phyloP scores from a whole-genome alignment of 1,140 invertebrate species.

The Pemphigus obesinymphae region DNA sequence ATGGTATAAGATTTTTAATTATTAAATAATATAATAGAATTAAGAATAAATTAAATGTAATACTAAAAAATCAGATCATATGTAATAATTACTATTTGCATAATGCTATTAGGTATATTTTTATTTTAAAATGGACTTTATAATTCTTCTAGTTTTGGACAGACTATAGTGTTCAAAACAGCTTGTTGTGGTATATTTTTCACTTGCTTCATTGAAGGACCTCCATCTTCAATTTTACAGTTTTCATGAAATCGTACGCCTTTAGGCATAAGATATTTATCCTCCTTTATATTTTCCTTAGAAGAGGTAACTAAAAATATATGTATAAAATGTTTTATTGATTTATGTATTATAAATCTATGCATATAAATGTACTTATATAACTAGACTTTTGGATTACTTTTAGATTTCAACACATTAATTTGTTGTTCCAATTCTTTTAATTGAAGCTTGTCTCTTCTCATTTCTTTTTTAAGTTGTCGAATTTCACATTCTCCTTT shows the following conservation, averaged over 20 bases:
- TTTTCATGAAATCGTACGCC: slow-evolving; percentile 7
- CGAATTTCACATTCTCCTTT: slow-evolving; percentile 38
- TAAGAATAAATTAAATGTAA: too few species aligned
- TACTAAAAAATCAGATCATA: too few species aligned
- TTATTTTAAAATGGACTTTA: neutral
- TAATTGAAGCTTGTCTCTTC: slow-evolving; percentile 19
- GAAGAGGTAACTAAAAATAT: neutral
- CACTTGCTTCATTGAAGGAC: neutral
- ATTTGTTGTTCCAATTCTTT: slow-evolving; percentile 34
- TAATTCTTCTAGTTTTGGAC: slow-evolving; percentile 26
- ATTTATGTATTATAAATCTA: neutral
- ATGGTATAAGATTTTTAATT: too few species aligned
- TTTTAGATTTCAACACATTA: slow-evolving; percentile 2
- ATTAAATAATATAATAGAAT: too few species aligned
- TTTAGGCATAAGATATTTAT: neutral
- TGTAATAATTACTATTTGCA: too few species aligned
- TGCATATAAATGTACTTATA: neutral
- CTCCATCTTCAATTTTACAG: neutral
- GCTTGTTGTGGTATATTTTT: slow-evolving; percentile 13
- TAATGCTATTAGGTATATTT: neutral
- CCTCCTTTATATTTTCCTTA: slow-evolving; percentile 9
- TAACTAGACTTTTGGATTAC: neutral
- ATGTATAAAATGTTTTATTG: neutral
- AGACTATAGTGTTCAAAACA: slow-evolving; percentile 18
- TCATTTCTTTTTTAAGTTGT: slow-evolving; percentile 32